Evolutionary conservation across 2,888 invertebrate species (phyloP).

Genomic region (Tridacna crocea): DNA sequence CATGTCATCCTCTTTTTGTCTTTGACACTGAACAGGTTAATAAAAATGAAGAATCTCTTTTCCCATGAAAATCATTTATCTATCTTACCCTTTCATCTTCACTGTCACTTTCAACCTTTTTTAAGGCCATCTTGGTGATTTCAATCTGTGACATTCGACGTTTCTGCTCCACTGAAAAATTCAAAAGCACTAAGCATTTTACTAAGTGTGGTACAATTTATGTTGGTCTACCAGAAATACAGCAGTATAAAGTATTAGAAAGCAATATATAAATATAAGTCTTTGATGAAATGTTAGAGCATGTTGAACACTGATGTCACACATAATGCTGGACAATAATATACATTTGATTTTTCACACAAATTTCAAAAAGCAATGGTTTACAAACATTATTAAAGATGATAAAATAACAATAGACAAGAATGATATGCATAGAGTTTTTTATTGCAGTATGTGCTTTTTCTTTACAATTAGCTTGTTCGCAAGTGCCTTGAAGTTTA

Average conservation of each 20-base stretch:
- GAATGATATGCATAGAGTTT: background rate
- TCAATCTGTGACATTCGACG: constrained; percentile 82
- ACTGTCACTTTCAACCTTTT: constrained; percentile 78
- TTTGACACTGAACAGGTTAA: too few relatives aligned
- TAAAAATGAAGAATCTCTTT: too few relatives aligned
- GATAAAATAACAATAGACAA: background rate
- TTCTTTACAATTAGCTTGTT: background rate
- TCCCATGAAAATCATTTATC: background rate
- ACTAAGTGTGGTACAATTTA: too few relatives aligned
- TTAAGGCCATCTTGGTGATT: constrained; percentile 78
- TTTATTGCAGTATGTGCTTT: background rate
- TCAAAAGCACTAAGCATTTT: background rate
- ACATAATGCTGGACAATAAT: too few relatives aligned
- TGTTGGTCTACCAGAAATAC: background rate
- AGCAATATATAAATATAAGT: too few relatives aligned
- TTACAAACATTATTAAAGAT: too few relatives aligned
- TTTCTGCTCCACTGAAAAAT: constrained; percentile 82
- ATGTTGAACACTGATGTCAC: too few relatives aligned
- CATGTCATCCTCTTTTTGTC: too few relatives aligned
- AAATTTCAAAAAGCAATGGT: too few relatives aligned
- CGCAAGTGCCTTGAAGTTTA: background rate
- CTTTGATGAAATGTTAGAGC: too few relatives aligned
- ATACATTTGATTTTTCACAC: too few relatives aligned
- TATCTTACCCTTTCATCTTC: constrained; percentile 76
- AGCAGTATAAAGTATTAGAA: background rate